Evolutionary conservation across 2,797 vertebrate species (phyloP), one percentile per base, ranked within the genome.

Genomic region (Eidolon dupreanum): DNA sequence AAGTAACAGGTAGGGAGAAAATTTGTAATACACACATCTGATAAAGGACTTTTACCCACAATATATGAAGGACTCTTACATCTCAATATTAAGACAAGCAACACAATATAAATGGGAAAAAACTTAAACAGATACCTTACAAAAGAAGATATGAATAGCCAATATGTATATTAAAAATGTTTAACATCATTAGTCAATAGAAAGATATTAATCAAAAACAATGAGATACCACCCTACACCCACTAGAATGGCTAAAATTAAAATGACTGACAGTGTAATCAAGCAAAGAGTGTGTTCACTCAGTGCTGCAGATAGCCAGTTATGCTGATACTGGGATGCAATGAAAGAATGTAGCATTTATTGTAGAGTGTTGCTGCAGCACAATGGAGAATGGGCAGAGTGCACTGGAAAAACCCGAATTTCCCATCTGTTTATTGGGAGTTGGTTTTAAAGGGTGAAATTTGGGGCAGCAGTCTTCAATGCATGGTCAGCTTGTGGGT

Each of bases 181-280:
- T 94, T 79, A 90, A n/a, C 28, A 88, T 83, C 24, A 65, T 65
- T 61, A 65, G 70, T 94, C 33, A 90, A 75, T 20, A 63, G 51
- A 59, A 90, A 90, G n/a, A 79, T 90, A 15, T n/a, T 84, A 95
- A 90, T 59, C 41, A 68, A 86, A 90, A 92, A 88, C 59, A 53
- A 4, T 92, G 89, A 77, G 36, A 57, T 88, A 59, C 11, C 31
- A 68, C 7, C 82, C 41, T 82, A 24, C 1, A 77, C 5, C 8
- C 33, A 78, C 19, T 73, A 68, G 63, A 93, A 51, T 83, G 68
- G 43, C 84, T 87, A 78, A 82, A 82, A 83, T 83, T 74, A n/a
- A 74, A 94, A 63, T 49, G 13, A 71, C 59, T 94, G 36, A 87
- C 6, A 86, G 78, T 51, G 68, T 71, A 71, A 43, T 22, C 24